phyloP scores from a whole-genome alignment of 1,140 invertebrate genomes.

The Meloidogyne floridensis region DNA sequence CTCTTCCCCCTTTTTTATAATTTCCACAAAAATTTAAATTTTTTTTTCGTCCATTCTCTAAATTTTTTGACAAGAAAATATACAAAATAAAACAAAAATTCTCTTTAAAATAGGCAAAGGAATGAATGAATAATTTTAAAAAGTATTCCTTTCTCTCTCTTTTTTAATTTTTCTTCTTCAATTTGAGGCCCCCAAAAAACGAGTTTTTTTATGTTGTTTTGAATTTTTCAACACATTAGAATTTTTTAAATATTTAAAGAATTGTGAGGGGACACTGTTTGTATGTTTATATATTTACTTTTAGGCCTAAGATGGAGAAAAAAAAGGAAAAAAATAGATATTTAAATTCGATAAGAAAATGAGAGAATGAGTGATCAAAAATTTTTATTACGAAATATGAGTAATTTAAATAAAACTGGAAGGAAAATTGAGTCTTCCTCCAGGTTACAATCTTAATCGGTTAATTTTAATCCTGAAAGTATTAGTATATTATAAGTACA shows the following conservation, averaged over 20 bases:
- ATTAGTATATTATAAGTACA: too few relatives aligned
- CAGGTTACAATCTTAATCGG: too few relatives aligned
- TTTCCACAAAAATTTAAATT: constrained; percentile 10
- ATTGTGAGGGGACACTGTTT: not conserved
- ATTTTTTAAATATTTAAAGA: not conserved
- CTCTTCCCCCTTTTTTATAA: not conserved
- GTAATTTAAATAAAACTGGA: not conserved
- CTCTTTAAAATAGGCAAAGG: not conserved
- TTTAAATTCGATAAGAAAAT: constrained; percentile 1
- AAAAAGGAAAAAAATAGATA: not conserved
- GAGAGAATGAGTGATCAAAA: not conserved
- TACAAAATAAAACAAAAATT: not conserved
- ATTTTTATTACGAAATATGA: not conserved
- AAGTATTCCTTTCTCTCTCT: not conserved
- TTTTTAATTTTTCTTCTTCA: not conserved
- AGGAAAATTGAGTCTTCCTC: not conserved
- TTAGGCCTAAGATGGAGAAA: constrained; percentile 14
- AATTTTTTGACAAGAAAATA: constrained; percentile 1
- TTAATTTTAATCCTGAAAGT: too few relatives aligned
- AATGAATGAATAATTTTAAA: constrained; percentile 1
- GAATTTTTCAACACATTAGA: constrained; percentile 2
- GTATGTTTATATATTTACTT: not conserved
- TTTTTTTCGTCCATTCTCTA: not conserved
- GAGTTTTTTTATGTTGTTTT: not conserved
- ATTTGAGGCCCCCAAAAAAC: not conserved